Conservation (phyloP, 2,888 invertebrate species). For the Volucella inanis region DNA sequence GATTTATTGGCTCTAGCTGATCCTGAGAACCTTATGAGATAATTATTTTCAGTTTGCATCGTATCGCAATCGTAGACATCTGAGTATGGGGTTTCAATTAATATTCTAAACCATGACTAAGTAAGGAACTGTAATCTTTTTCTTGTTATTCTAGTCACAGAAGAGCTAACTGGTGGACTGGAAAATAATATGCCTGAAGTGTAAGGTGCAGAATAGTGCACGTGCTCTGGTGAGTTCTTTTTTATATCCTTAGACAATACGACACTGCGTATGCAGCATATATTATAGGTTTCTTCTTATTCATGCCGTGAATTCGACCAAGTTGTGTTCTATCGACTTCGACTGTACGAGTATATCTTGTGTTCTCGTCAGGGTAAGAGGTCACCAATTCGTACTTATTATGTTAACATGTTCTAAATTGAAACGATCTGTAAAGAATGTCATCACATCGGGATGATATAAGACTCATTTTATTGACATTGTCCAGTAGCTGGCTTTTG, state of each 20-base stretch:
- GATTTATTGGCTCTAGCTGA: slow-evolving; percentile 26
- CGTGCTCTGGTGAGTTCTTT: not conserved
- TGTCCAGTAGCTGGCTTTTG: no score
- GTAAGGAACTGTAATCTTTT: slow-evolving; percentile 20
- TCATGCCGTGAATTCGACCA: no score
- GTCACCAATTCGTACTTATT: no score
- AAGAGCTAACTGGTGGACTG: not conserved
- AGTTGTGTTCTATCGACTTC: no score
- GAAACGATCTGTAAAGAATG: no score
- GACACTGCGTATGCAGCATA: not conserved
- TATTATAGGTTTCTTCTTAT: no score
- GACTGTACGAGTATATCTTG: not conserved
- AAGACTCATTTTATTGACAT: no score
- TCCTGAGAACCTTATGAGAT: slow-evolving; percentile 29
- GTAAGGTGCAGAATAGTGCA: no score
- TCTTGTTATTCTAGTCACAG: slow-evolving; percentile 36
- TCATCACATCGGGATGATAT: no score
- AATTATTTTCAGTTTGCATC: not conserved
- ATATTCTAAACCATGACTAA: slow-evolving; percentile 19
- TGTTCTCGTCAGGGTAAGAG: not conserved
- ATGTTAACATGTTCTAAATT: no score
- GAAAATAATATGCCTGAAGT: no score
- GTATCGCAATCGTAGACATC: not conserved
- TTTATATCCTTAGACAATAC: not conserved
- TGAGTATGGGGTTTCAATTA: slow-evolving; percentile 5